Percentiles rank a stretch among this genome's conserved stretches.
Conservation (phyloP, 2,888 invertebrate species). For the Harmothoe impar region DNA sequence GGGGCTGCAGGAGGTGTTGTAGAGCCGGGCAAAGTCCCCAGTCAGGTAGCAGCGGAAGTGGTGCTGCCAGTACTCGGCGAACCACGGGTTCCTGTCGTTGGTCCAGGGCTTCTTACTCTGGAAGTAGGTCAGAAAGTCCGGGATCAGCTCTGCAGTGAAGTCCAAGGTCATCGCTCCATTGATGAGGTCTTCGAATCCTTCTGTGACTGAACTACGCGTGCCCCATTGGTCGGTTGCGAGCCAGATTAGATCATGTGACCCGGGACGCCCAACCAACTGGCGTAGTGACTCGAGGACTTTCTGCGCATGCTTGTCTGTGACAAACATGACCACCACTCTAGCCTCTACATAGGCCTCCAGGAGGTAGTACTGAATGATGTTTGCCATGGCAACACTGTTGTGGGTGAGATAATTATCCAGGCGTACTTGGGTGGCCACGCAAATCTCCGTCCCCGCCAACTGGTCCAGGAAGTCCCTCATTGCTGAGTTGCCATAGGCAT, state of each 20-base stretch:
- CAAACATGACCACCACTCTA: slow-evolving; percentile 60
- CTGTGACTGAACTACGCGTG: background rate
- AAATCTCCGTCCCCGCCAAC: slow-evolving; percentile 74
- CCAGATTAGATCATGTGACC: slow-evolving; percentile 62
- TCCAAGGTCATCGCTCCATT: slow-evolving; percentile 63
- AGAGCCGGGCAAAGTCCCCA: slow-evolving; percentile 51
- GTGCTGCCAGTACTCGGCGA: slow-evolving; percentile 68
- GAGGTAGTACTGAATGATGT: slow-evolving; percentile 63
- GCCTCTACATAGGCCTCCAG: slow-evolving; percentile 47
- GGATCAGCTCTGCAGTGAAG: slow-evolving; percentile 35
- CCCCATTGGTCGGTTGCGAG: slow-evolving; percentile 65
- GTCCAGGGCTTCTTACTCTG: slow-evolving; percentile 33
- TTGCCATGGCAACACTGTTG: slow-evolving; percentile 53
- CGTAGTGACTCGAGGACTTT: slow-evolving; percentile 48
- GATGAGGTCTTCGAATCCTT: slow-evolving; percentile 59
- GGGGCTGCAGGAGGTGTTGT: slow-evolving; percentile 51
- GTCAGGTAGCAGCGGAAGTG: slow-evolving; percentile 65
- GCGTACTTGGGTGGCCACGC: slow-evolving; percentile 72
- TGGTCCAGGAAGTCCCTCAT: slow-evolving; percentile 73
- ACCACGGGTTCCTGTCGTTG: slow-evolving; percentile 65
- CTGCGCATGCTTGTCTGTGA: slow-evolving; percentile 57
- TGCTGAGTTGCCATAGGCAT: slow-evolving; percentile 79
- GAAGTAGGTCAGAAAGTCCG: slow-evolving; percentile 63
- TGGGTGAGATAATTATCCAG: slow-evolving; percentile 52
- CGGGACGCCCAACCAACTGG: background rate